These are phyloP conservation scores for Upupa epops DNA, from an alignment of 2,113 vertebrate genomes.

Conservation along the genomic window DNA sequence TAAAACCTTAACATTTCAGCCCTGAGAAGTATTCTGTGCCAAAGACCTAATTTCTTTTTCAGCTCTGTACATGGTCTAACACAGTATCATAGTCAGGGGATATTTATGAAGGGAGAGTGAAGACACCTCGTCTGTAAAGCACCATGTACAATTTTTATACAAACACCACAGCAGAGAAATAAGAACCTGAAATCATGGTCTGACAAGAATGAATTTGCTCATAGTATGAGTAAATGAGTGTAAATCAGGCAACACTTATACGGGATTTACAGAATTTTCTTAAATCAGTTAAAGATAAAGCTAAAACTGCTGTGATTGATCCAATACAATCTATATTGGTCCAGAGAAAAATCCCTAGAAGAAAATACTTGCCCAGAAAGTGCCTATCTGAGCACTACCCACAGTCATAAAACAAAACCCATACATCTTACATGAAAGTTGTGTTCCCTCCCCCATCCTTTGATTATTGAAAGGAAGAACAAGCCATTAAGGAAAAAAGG, in stretches of 20 bases:
- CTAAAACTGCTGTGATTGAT: constrained; percentile 1
- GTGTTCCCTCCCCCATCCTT: background rate
- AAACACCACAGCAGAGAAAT: background rate
- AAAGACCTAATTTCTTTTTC: background rate
- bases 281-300: background rate
- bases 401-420: background rate
- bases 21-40: background rate
- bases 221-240: background rate
- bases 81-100: background rate
- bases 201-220: background rate
- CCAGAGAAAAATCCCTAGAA: background rate
- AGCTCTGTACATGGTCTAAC: background rate
- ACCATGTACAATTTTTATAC: background rate
- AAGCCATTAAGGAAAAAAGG: background rate
- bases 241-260: constrained; percentile 4
- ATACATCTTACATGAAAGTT: background rate
- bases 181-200: background rate
- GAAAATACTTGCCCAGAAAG: background rate
- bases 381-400: background rate
- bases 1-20: background rate
- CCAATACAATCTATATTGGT: background rate
- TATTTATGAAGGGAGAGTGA: background rate
- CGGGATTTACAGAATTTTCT: background rate
- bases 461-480: background rate
- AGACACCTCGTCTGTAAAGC: background rate